Base-by-base conservation (phyloP, 2,113 vertebrate genomes). In the Myxocyprinus asiaticus region DNA sequence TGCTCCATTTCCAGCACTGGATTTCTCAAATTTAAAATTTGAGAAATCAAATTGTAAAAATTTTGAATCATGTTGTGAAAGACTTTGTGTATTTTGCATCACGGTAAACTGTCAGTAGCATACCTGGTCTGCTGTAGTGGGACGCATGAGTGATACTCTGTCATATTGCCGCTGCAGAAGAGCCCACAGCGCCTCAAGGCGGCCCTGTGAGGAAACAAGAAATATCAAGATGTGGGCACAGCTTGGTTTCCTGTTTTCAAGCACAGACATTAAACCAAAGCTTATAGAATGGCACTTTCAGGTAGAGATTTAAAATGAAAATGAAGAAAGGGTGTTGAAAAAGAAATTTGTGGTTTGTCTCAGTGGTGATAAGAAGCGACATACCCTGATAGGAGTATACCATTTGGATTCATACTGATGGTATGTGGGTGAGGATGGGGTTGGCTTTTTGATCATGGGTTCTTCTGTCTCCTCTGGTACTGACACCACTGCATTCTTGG, bases 381-480 rank as follows among this genome's bases (percentile, higher is more conserved):
- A 85, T 86, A 98, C 98, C 96, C 98, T 99, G 82, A 99, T 96
- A 4, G 98, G 98, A 0, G 97, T 95, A 84, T 99, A 99, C 98
- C 98, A 99, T 84, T 98, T 99, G 77, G 91, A 92, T 90, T 96
- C 90, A 0, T 85, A 22, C 14, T 79, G 81, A 63, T 87, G 90
- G 90, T 84, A 82, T 22, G 85, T 79, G 75, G 93, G 80, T 59
- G 91, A 88, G 6, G 92, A 47, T 74, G 88, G 90, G 0, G 87
- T 73, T 58, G 92, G 88, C 67, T 90, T 94, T 5, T 91, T 91
- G 50, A 89, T 82, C 83, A 92, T 70, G 0, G 92, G 91, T 63
- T 93, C 92, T 17, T 97, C 96, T 5, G 70, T 10, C 22, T 97
- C 95, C 85, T 98, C 96, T 0, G 94, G 94, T 15, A 97, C 75